Percentiles rank a stretch among this genome's conserved stretches.
Evolutionary conservation across 2,113 vertebrate genomes (phyloP).

Genomic region (Oryzias celebensis): DNA sequence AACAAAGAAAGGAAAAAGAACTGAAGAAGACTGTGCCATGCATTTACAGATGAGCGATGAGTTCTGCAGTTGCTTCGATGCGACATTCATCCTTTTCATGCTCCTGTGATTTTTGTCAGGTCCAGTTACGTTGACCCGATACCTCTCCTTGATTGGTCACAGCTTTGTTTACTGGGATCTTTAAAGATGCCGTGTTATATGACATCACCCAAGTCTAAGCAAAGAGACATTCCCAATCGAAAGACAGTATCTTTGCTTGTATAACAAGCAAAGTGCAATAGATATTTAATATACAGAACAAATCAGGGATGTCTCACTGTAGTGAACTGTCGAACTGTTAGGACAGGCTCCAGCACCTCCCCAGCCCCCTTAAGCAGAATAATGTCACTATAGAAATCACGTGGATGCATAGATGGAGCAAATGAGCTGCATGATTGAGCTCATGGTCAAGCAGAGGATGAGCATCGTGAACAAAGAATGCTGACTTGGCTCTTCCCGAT

Average conservation of each 20-base stretch:
- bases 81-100: conserved; percentile 42
- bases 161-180: conserved; percentile 53
- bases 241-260: conserved; percentile 3
- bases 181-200: conserved; percentile 48
- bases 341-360: too few species aligned
- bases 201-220: conserved; percentile 21
- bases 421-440: too few species aligned
- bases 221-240: conserved; percentile 1
- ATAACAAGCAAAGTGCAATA: background rate
- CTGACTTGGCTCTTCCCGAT: conserved; percentile 57
- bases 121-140: conserved; percentile 59
- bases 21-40: conserved; percentile 11
- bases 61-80: conserved; percentile 36
- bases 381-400: too few species aligned
- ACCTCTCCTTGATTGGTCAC: conserved; percentile 44
- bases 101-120: conserved; percentile 47
- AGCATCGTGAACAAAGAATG: conserved; percentile 44
- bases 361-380: too few species aligned
- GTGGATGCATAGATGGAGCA: too few species aligned
- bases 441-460: conserved; percentile 41
- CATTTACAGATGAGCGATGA: conserved; percentile 53
- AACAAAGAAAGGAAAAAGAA: conserved; percentile 22
- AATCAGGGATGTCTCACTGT: background rate
- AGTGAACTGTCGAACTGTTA: too few species aligned
- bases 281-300: background rate